Evolutionary conservation across 1,140 invertebrate genomes (phyloP), one percentile per base, ranked within the genome.

Genomic region (Ceratosolen fusciceps): DNA sequence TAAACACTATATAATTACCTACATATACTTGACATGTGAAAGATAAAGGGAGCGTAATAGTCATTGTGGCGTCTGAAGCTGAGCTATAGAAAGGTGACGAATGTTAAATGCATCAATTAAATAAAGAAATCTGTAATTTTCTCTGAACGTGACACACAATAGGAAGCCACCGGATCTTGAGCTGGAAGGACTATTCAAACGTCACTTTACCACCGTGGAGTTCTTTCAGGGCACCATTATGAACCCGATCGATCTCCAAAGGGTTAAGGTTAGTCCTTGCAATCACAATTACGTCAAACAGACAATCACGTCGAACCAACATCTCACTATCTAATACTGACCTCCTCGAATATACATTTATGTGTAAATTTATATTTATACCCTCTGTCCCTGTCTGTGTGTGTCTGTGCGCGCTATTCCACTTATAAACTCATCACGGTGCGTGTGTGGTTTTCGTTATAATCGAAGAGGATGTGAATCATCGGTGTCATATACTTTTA

Each of bases 151-250:
- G 76, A 84, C 8, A 5, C 8, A 5, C 82, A 81, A 84, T 89
- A 96, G 95, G 94, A 96, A 96, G 92, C 95, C 95, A 91, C 95
- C 95, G 89, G 97, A 98, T 93, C 94, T 99, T 92, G 98, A 99
- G 93, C 93, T 99, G 93, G 98, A 99, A 94, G 97, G 98, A 93
- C 94, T 99, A 88, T 98, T 99, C 93, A 99, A 99, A 93, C 94
- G 98, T 92, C 98, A 99, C 93, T 99, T 99, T 93, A 99, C 98
- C 86, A 99, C 98, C 89, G 98, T 99, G 92, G 97, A 99, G 93
- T 99, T 99, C 95, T 99, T 99, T 94, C 97, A 99, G 94, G 98
- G 98, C 91, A 98, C 97, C 92, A 99, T 99, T 91, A 99, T 99
- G 98, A 99, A 98, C 93, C 97, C 98, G 89, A 98, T 98, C 92